Evolutionary conservation across 2,113 vertebrate genomes (phyloP), one percentile per base, ranked within the genome.

Genomic region (Vimba vimba): DNA sequence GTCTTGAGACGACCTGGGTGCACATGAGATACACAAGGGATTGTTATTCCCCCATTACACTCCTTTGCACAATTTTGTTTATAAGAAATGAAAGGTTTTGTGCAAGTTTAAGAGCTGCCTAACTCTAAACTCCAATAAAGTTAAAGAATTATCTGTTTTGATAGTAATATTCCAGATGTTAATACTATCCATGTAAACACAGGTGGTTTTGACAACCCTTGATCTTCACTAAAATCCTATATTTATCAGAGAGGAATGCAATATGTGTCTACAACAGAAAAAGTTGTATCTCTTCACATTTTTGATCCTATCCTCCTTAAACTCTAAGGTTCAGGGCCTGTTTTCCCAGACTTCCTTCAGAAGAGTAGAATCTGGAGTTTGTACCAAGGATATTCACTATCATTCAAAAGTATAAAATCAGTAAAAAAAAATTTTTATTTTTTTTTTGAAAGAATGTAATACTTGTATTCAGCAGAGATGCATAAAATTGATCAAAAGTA

Each of bases 1-100:
- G 89, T 77, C 60, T 87, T 66, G 83, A 89, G 7, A 27, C 13
- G 47, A 59, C 90, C 93, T 0, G 93, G 94, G 71, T 91, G 90
- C 75, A 92, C 93, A 25, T 8, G 19, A 76, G 0, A 57, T 19
- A 77, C 4, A 33, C 13, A 64, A 33, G 43, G 21, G 25, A 36
- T 0, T 25, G 59, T 62, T 25, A 62, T 62, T 62, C 1, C 59
- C 9, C 23, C 23, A n/a, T 60, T 25, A 60, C 23, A n/a, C 57
- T 59, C 9, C 4, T 69, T 69, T 36, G 33, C 8, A 21, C 8
- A 39, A 23, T 33, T 23, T 71, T 71, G 19, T 71, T 39, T 71
- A 71, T 23, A 71, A 39, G 33, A 71, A 39, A 71, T 39, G 0
- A 71, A 71, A 39, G 1, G 19, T 33, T 10, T 39, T 69, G 68